Percentiles rank a stretch among this genome's conserved stretches.
These are phyloP conservation scores for Cairina moschata DNA, from an alignment of 2,113 vertebrate genomes.

Conservation along the genomic window DNA sequence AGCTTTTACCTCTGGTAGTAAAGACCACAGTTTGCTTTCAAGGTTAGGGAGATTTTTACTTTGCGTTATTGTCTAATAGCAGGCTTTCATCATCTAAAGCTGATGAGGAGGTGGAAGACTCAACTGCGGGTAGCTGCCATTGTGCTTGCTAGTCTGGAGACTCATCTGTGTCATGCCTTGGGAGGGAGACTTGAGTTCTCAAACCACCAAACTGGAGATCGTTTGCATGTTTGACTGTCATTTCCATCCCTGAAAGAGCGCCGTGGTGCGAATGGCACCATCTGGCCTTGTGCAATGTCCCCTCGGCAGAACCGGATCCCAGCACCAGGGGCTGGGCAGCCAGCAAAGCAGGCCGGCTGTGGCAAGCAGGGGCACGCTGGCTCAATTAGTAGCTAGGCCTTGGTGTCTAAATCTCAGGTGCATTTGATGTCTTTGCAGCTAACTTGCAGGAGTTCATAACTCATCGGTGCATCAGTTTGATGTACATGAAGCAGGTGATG, in stretches of 20 bases:
- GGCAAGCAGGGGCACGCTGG: background rate
- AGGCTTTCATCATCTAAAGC: background rate
- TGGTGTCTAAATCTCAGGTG: background rate
- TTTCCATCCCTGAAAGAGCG: rapidly evolving
- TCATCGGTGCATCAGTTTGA: background rate
- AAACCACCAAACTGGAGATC: background rate
- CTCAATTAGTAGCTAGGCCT: background rate
- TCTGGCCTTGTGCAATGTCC: background rate
- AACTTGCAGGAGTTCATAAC: background rate
- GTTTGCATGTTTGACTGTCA: rapidly evolving
- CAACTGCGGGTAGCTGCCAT: rapidly evolving
- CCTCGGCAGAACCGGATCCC: background rate
- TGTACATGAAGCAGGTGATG: rapidly evolving
- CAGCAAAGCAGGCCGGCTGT: background rate
- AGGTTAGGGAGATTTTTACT: background rate
- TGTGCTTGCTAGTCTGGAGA: background rate
- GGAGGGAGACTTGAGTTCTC: background rate
- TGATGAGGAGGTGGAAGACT: background rate
- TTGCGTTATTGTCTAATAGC: background rate
- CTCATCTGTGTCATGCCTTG: rapidly evolving
- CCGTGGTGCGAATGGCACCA: rapidly evolving
- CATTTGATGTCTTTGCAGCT: background rate
- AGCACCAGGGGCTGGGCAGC: rapidly evolving
- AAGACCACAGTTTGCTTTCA: background rate
- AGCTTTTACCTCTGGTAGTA: background rate